Conservation (phyloP, 2,797 vertebrate genomes). For the Spheniscus humboldti region DNA sequence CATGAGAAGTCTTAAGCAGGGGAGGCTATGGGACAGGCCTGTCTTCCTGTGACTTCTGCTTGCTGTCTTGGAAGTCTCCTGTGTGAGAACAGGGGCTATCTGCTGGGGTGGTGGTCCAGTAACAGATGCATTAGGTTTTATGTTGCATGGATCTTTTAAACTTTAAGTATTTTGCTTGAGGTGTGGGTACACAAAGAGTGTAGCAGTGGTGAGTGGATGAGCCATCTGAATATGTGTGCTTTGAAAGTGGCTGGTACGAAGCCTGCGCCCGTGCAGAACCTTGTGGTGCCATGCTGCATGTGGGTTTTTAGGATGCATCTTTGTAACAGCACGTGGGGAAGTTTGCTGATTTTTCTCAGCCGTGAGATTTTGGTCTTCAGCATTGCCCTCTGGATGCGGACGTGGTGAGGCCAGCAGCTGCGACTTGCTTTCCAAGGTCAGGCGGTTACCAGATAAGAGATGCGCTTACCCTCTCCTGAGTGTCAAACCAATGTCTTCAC, state of each 20-base stretch:
- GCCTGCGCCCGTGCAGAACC: neutral
- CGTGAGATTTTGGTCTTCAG: neutral
- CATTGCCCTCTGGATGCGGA: neutral
- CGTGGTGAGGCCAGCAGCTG: neutral
- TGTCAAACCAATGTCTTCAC: neutral
- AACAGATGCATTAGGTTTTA: neutral
- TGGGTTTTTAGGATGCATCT: neutral
- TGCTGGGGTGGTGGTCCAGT: neutral
- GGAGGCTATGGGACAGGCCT: neutral
- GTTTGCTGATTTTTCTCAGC: neutral
- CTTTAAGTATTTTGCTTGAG: neutral
- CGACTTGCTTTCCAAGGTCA: neutral
- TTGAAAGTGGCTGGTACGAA: accelerated
- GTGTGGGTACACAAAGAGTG: no score
- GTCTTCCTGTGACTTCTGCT: neutral
- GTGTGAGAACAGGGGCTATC: neutral
- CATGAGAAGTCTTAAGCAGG: neutral
- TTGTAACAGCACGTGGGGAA: accelerated
- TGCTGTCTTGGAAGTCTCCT: neutral
- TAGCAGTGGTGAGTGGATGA: neutral
- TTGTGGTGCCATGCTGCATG: accelerated
- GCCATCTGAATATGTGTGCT: neutral
- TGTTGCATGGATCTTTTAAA: no score
- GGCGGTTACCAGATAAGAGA: neutral
- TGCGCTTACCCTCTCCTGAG: neutral